Percentiles rank a stretch among this genome's conserved stretches.
Conservation (phyloP, 2,888 invertebrate genomes). For the Punctoribates punctum region DNA sequence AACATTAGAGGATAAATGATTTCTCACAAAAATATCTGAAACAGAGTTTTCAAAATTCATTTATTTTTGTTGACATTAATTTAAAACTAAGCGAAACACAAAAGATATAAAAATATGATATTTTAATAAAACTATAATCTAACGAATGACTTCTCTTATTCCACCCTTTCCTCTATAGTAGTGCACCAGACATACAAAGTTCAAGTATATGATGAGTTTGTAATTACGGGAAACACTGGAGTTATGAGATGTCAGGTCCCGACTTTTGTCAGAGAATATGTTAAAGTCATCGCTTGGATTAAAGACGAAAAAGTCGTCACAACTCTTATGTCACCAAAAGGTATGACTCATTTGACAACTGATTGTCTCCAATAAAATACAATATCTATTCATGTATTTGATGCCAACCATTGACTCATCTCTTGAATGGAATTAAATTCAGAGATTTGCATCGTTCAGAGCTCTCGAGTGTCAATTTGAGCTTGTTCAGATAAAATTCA, state of each 20-base stretch:
- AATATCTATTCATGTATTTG: no score
- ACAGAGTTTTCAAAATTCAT: neutral
- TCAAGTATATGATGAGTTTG: slow-evolving; percentile 42
- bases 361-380: neutral
- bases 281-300: slow-evolving; percentile 40
- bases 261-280: slow-evolving; percentile 40
- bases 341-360: slow-evolving; percentile 7
- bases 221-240: slow-evolving; percentile 39
- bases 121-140: neutral
- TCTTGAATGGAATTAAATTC: no score
- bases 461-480: no score
- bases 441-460: no score
- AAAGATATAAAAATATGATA: neutral
- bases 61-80: neutral
- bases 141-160: neutral
- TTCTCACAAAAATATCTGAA: neutral
- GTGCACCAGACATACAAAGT: slow-evolving; percentile 41
- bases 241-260: slow-evolving; percentile 42
- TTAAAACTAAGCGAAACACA: neutral
- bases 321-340: slow-evolving; percentile 39
- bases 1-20: neutral
- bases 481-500: no score
- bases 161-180: slow-evolving; percentile 20
- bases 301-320: slow-evolving; percentile 39
- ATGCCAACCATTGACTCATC: no score